These are phyloP conservation scores for Nemotelus nigrinus DNA, from an alignment of 2,888 invertebrate genomes.

Conservation along the genomic window DNA sequence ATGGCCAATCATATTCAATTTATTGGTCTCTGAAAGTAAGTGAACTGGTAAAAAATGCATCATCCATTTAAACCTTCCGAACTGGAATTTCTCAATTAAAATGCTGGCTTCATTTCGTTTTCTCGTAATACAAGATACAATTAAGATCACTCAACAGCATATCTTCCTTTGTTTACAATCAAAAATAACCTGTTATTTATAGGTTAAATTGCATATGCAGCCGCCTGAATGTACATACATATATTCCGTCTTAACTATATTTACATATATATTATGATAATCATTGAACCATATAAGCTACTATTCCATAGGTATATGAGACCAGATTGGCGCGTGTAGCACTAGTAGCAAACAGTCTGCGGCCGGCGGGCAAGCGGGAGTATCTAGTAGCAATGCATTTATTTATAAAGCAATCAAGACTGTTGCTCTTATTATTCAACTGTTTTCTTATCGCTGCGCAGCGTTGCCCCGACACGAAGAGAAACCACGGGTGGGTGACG, in stretches of 20 bases:
- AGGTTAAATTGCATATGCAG: neutral
- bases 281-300: too few species aligned
- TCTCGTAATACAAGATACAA: too few species aligned
- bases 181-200: too few species aligned
- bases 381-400: constrained; percentile 11
- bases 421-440: constrained; percentile 33
- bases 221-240: neutral
- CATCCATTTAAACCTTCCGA: too few species aligned
- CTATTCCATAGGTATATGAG: neutral
- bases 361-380: constrained; percentile 12
- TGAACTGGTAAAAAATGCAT: too few species aligned
- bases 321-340: constrained; percentile 33
- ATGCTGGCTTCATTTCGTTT: too few species aligned
- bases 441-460: constrained; percentile 36
- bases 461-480: constrained; percentile 20
- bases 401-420: constrained; percentile 37
- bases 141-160: too few species aligned
- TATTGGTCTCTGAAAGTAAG: too few species aligned
- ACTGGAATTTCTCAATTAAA: too few species aligned
- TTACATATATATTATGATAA: too few species aligned
- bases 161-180: too few species aligned
- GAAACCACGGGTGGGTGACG: neutral
- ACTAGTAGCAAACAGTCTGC: neutral
- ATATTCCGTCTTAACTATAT: neutral
- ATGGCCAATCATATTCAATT: too few species aligned